Evolutionary conservation across 1,140 invertebrate genomes (phyloP), one percentile per base, ranked within the genome.

Genomic region (Drosophila subobscura): DNA sequence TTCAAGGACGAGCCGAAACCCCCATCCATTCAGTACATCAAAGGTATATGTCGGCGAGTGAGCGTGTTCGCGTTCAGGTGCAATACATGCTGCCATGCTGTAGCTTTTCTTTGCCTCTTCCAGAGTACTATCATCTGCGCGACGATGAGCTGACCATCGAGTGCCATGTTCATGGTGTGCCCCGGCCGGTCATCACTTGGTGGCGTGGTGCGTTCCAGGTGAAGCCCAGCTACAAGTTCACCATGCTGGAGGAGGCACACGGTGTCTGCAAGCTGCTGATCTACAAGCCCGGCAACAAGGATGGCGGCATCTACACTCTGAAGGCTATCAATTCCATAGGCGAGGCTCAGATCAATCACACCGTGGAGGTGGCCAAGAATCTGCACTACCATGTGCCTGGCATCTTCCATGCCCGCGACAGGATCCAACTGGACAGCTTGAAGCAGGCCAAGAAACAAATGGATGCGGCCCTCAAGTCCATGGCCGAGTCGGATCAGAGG

Each of bases 241-340:
- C 91, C n/a, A 89, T 91, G 46, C 53, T 91, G 1, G 90, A 91
- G 56, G 91, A 92, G 55, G 91, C 90, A 2, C 91, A 92, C 46
- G 91, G 91, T 4, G 90, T 91, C 3, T 91, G 81, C 60, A 91
- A 91, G 47, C 89, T 97, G 42, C 94, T 96, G 75, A 93, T 97
- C 53, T 81, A 94, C 72, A 91, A 93, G 53, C 93, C 93, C 0
- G 89, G 89, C 14, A 89, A 92, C 10, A 92, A 92, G 70, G 94
- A 95, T 74, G 92, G 92, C 29, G 95, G 94, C 45, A 92, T 93
- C 67, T 95, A 95, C 60, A 92, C 93, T 7, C 95, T 95, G 56
- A 91, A 94, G 23, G 95, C 94, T 8, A 92, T 90, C 41, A 96
- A 96, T 81, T 88, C 92, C 22, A 92, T 94, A 44, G 95, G 95